phyloP scores from a whole-genome alignment of 2,888 invertebrate species.

The Drosophila rubida region DNA sequence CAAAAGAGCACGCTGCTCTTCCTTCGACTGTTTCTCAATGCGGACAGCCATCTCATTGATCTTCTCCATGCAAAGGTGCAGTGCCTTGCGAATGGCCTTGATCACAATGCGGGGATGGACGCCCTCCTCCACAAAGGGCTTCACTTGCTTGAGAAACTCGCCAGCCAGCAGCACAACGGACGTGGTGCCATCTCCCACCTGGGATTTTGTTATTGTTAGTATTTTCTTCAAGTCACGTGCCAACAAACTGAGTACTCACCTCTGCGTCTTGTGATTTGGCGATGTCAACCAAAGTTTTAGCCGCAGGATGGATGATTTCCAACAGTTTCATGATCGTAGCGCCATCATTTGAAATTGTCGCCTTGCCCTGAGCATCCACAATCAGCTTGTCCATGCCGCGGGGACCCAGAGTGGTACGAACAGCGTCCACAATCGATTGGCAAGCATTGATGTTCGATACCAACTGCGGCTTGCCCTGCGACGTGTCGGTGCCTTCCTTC shows the following conservation, averaged over 20 bases:
- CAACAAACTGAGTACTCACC: slow-evolving; percentile 86
- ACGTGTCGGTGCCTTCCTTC: slow-evolving; percentile 98
- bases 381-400: slow-evolving; percentile 99
- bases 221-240: slow-evolving; percentile 52
- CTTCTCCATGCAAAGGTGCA: slow-evolving; percentile 92
- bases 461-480: slow-evolving; percentile 97
- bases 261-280: slow-evolving; percentile 99
- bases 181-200: slow-evolving; percentile 99
- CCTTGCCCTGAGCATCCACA: slow-evolving; percentile 94
- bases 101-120: slow-evolving; percentile 97
- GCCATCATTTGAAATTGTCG: slow-evolving; percentile 99
- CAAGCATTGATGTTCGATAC: slow-evolving; percentile 99
- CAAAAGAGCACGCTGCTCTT: slow-evolving; percentile 86
- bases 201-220: background rate
- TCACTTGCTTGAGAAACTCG: slow-evolving; percentile 97
- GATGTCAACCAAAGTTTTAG: slow-evolving; percentile 98
- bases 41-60: slow-evolving; percentile 93
- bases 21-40: slow-evolving; percentile 88
- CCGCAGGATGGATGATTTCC: slow-evolving; percentile 99
- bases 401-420: slow-evolving; percentile 98
- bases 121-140: slow-evolving; percentile 98
- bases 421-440: slow-evolving; percentile 97
- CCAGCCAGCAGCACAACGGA: slow-evolving; percentile 98
- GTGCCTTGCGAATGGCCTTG: slow-evolving; percentile 93
- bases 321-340: slow-evolving; percentile 99